Base-by-base conservation (phyloP, 2,113 vertebrate species). In the Elachura formosa region DNA sequence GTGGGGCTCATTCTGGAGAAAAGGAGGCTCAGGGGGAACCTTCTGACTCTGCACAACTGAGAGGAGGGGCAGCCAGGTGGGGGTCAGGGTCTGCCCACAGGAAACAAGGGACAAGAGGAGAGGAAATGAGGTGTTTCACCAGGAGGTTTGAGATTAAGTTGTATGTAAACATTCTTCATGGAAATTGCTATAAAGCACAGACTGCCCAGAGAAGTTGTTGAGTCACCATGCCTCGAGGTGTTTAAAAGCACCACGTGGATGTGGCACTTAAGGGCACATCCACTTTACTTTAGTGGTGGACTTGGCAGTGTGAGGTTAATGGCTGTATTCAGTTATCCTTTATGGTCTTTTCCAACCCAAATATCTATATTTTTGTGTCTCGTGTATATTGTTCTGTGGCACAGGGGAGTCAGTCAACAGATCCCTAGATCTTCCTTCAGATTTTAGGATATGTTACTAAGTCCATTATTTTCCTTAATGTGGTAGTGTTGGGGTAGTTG, bases 221-320 rank as follows among this genome's bases (percentile, higher is more conserved):
- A 64, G 16, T 78, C 24, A 34, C 18, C 18, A 6, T 24, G 5
- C 28, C 33, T 85, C 1, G 3, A 85, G 16, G 41, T 64, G 20
- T 88, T 66, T 66, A 45, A 40, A 54, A 55, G 4, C n/a, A n/a
- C 16, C 1, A 0, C 0, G 1, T 26, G 23, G 16, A 43, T 2
- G 1, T 40, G 41, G 15, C 0, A 0, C 15, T 84, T 11, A 49
- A 17, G 12, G 20, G 24, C 14, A 5, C n/a, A n/a, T n/a, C n/a
- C n/a, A n/a, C n/a, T n/a, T n/a, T 29, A 23, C 13, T 56, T 82
- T 69, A 26, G 28, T 38, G 16, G 26, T 67, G 31, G 25, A n/a
- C 26, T 66, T 49, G 10, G 13, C 4, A 49, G 10, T 46, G 28
- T 26, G 52, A 56, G 17, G 6, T 69, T 82, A 58, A 33, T 0